Percentiles rank a stretch among this genome's conserved stretches.
Conservation (phyloP, 2,797 vertebrate species). For the Zalophus californianus region DNA sequence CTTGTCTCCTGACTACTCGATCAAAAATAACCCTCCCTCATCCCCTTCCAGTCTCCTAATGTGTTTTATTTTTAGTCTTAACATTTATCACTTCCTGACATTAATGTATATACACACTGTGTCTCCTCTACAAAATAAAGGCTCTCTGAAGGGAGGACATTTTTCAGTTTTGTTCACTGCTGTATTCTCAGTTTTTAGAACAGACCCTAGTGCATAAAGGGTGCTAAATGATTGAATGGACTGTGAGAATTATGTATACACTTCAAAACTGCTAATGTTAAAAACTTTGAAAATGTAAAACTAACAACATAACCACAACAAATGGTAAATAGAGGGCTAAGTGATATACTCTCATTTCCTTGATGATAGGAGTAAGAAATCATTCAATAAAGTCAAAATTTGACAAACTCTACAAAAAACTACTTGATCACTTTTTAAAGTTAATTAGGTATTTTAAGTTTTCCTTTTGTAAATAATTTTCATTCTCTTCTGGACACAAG, state of each 20-base stretch:
- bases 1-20: background rate
- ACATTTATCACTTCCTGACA: background rate
- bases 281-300: conserved; percentile 26
- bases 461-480: background rate
- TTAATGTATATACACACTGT: background rate
- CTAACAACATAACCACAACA: background rate
- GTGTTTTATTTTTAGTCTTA: background rate
- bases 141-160: background rate
- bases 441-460: background rate
- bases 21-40: background rate
- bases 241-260: background rate
- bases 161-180: background rate
- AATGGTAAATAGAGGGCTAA: background rate
- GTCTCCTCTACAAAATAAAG: background rate
- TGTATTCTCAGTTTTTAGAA: background rate
- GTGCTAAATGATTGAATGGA: background rate
- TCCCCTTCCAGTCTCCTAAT: background rate
- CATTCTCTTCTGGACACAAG: background rate
- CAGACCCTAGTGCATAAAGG: background rate
- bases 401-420: background rate
- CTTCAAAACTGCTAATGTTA: background rate
- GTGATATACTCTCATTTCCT: background rate
- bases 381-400: background rate
- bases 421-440: background rate
- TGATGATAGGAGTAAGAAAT: background rate